These are phyloP conservation scores for Glaucidium brasilianum DNA, from an alignment of 2,113 vertebrate species.

Conservation along the genomic window DNA sequence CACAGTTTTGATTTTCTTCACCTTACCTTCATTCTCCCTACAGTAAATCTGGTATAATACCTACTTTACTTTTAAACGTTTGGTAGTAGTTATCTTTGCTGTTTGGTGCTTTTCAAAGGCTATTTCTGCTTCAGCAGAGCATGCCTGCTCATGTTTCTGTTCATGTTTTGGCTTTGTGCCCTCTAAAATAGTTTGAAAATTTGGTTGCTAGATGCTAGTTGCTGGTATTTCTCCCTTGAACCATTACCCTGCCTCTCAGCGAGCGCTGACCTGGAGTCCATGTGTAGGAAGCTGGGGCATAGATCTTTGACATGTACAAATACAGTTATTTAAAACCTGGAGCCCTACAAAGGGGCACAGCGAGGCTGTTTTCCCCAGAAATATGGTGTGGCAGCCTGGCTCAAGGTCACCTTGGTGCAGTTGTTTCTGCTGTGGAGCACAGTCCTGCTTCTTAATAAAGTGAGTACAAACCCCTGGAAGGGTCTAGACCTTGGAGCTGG, in stretches of 20 bases:
- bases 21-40: neutral
- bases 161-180: neutral
- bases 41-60: neutral
- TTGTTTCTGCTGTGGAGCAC: neutral
- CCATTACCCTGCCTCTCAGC: accelerated
- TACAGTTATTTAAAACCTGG: neutral
- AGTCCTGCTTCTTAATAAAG: neutral
- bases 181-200: neutral
- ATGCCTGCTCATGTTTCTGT: neutral
- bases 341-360: neutral
- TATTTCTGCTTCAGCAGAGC: neutral
- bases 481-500: neutral
- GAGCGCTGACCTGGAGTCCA: accelerated
- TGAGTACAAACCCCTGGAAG: neutral
- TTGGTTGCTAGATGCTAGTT: neutral
- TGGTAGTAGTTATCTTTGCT: neutral
- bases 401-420: neutral
- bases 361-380: neutral
- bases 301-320: neutral
- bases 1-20: neutral
- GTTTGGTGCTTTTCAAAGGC: neutral
- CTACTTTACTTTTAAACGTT: neutral
- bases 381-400: neutral
- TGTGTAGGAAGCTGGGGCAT: neutral
- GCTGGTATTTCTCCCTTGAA: neutral